Evolutionary conservation across 2,888 invertebrate genomes (phyloP).

Genomic region (Perdita meconis): DNA sequence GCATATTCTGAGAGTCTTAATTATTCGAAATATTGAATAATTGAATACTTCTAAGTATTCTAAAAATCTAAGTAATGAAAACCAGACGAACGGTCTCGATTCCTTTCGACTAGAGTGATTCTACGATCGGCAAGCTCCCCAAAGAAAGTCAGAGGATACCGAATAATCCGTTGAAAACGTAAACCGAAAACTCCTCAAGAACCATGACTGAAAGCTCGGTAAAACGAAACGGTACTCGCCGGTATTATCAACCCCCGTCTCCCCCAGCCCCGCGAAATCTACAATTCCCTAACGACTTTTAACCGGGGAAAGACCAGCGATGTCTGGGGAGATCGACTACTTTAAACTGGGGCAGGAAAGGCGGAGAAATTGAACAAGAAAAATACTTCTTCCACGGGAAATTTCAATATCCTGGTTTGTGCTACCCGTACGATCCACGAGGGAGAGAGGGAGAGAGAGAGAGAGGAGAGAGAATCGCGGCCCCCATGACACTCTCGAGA

Average conservation of each 20-base stretch:
- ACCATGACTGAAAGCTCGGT: constrained; percentile 17
- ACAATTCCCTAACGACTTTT: constrained; percentile 49
- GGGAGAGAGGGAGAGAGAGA: constrained; percentile 2
- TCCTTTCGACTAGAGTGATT: too few relatives aligned
- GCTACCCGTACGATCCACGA: constrained; percentile 47
- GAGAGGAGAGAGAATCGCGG: constrained; percentile 39
- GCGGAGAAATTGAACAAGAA: constrained; percentile 72
- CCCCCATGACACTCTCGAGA: constrained; percentile 70
- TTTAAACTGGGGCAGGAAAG: constrained; percentile 48
- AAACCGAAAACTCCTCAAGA: constrained; percentile 13
- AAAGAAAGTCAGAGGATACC: background rate
- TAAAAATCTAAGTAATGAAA: too few relatives aligned
- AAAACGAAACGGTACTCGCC: constrained; percentile 21
- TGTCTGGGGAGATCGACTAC: constrained; percentile 7
- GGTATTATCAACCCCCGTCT: constrained; percentile 31
- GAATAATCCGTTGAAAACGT: constrained; percentile 7
- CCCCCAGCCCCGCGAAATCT: constrained; percentile 9
- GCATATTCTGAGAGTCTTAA: too few relatives aligned
- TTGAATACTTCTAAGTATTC: too few relatives aligned
- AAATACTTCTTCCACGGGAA: constrained; percentile 76
- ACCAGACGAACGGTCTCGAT: too few relatives aligned
- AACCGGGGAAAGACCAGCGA: constrained; percentile 18
- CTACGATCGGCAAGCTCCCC: too few relatives aligned
- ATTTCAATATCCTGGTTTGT: constrained; percentile 79
- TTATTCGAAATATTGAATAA: too few relatives aligned